Evolutionary conservation across 1,140 invertebrate genomes (phyloP).

Genomic region (Neodiprion virginianus): DNA sequence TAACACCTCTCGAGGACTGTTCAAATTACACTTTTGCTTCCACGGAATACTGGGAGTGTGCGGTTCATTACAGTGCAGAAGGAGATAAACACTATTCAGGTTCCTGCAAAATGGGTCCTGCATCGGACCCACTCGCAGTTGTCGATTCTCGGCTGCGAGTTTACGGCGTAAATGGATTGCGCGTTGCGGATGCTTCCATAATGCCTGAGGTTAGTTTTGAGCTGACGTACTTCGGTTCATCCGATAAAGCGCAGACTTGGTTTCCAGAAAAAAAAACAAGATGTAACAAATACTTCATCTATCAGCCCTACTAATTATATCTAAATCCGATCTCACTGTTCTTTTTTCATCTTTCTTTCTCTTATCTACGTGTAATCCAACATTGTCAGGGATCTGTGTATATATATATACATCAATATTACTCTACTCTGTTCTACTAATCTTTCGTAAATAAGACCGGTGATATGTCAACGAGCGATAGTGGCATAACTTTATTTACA

Average conservation of each 20-base stretch:
- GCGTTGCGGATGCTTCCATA: constrained; percentile 67
- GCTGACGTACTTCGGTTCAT: background rate
- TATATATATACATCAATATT: too few relatives aligned
- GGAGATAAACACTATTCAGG: constrained; percentile 87
- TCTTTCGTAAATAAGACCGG: too few relatives aligned
- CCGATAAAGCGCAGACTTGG: background rate
- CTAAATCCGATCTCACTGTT: too few relatives aligned
- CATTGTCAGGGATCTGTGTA: too few relatives aligned
- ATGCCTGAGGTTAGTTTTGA: constrained; percentile 59
- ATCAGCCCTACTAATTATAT: background rate
- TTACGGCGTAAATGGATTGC: constrained; percentile 56
- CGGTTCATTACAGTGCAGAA: constrained; percentile 74
- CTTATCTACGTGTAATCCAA: too few relatives aligned
- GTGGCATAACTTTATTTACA: constrained; percentile 18
- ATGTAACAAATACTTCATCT: background rate
- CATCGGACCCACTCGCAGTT: constrained; percentile 71
- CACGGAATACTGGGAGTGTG: constrained; percentile 81
- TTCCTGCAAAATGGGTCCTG: constrained; percentile 81
- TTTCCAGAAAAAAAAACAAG: background rate
- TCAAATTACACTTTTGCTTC: constrained; percentile 70
- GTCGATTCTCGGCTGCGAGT: constrained; percentile 72
- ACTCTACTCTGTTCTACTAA: background rate
- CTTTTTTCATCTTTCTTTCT: too few relatives aligned
- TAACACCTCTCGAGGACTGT: constrained; percentile 58
- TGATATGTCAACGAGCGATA: too few relatives aligned